These are phyloP conservation scores for Tragelaphus strepsiceros DNA, from an alignment of 2,113 vertebrate genomes.

Conservation along the genomic window DNA sequence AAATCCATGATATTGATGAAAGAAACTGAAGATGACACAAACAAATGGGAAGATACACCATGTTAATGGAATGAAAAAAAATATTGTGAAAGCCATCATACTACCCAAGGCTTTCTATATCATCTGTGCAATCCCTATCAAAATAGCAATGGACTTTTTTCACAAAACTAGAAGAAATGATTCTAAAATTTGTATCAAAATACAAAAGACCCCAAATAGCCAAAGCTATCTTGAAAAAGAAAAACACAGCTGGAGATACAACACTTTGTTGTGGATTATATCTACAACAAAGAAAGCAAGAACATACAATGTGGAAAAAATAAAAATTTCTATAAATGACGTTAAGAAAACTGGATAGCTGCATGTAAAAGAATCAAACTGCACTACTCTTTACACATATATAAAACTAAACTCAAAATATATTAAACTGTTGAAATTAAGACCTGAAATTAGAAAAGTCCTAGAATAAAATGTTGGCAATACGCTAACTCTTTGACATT, in stretches of 20 bases:
- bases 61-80: neutral
- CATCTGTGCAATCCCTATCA: neutral
- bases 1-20: neutral
- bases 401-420: neutral
- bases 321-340: neutral
- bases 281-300: neutral
- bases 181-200: neutral
- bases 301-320: neutral
- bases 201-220: neutral
- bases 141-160: neutral
- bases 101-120: neutral
- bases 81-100: neutral
- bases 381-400: neutral
- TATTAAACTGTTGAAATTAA: neutral
- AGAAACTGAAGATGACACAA: neutral
- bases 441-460: neutral
- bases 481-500: neutral
- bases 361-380: neutral
- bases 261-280: neutral
- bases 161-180: neutral
- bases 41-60: neutral
- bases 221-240: neutral
- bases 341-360: neutral
- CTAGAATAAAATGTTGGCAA: neutral
- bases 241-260: neutral